Percentiles rank a stretch among this genome's conserved stretches.
phyloP scores from a whole-genome alignment of 2,888 invertebrate species.

The Ariolimax columbianus region DNA sequence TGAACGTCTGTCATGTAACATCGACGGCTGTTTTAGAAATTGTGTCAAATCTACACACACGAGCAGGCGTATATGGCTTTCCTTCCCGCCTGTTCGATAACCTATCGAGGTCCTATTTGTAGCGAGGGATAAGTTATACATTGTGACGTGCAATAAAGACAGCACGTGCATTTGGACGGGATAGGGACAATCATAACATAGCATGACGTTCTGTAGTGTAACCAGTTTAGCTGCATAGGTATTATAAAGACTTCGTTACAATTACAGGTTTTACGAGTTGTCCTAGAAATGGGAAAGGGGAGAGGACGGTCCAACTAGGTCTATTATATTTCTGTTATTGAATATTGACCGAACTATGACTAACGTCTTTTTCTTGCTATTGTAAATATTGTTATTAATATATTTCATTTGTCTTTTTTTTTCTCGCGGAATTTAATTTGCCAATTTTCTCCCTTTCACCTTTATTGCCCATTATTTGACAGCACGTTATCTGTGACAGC shows the following conservation, averaged over 20 bases:
- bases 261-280: too few species aligned
- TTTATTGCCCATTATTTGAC: too few species aligned
- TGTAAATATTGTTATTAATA: too few species aligned
- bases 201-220: slow-evolving; percentile 4
- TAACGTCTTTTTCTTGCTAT: background rate
- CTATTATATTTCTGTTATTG: background rate
- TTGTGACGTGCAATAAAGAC: background rate
- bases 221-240: too few species aligned
- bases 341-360: background rate
- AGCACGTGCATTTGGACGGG: slow-evolving; percentile 1
- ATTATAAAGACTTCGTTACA: too few species aligned
- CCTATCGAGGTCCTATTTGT: background rate
- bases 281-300: too few species aligned
- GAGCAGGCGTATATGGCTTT: background rate
- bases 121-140: background rate
- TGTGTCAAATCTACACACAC: background rate
- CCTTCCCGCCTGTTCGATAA: slow-evolving; percentile 12
- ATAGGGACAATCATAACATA: background rate
- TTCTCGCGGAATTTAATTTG: too few species aligned
- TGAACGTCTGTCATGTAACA: background rate
- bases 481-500: too few species aligned
- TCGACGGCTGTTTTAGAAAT: background rate
- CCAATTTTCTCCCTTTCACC: too few species aligned
- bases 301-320: background rate
- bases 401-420: too few species aligned